These are phyloP conservation scores for Acanthochromis polyacanthus DNA, from an alignment of 2,113 vertebrate species.

Conservation along the genomic window DNA sequence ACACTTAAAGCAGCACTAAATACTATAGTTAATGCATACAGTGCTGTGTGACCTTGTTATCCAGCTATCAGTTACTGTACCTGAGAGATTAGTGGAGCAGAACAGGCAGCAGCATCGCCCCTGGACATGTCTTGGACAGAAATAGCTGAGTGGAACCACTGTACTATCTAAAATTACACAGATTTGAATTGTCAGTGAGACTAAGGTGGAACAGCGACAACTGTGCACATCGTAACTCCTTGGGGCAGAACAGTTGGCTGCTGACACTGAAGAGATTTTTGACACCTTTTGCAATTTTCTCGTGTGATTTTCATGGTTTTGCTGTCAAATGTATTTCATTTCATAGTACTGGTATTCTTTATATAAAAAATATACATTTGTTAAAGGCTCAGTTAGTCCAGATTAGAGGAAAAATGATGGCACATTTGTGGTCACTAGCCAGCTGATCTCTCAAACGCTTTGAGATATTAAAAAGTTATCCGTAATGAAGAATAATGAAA, in stretches of 20 bases:
- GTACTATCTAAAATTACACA: conserved; percentile 40
- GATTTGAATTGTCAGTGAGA: conserved; percentile 45
- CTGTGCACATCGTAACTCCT: conserved; percentile 22
- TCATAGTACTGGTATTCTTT: neutral
- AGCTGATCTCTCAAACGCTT: too few species aligned
- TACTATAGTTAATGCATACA: conserved; percentile 4
- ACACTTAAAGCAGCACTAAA: conserved; percentile 1
- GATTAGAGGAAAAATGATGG: too few species aligned
- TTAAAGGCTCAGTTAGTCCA: too few species aligned
- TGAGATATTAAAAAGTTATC: too few species aligned
- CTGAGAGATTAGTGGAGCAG: conserved; percentile 35
- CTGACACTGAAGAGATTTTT: conserved; percentile 28
- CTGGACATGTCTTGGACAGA: conserved; percentile 25
- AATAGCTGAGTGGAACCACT: conserved; percentile 22
- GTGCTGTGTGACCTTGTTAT: conserved; percentile 28
- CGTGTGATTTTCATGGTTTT: conserved; percentile 10
- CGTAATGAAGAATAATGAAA: too few species aligned
- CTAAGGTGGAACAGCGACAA: conserved; percentile 40
- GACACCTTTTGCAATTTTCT: neutral
- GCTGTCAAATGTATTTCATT: conserved; percentile 1
- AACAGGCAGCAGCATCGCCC: conserved; percentile 4
- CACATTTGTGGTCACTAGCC: neutral
- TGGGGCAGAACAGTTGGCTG: conserved; percentile 40
- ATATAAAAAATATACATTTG: neutral
- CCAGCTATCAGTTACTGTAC: conserved; percentile 20